Evolutionary conservation across 2,797 vertebrate species (phyloP), one percentile per base, ranked within the genome.

Genomic region (Margarornis squamiger): DNA sequence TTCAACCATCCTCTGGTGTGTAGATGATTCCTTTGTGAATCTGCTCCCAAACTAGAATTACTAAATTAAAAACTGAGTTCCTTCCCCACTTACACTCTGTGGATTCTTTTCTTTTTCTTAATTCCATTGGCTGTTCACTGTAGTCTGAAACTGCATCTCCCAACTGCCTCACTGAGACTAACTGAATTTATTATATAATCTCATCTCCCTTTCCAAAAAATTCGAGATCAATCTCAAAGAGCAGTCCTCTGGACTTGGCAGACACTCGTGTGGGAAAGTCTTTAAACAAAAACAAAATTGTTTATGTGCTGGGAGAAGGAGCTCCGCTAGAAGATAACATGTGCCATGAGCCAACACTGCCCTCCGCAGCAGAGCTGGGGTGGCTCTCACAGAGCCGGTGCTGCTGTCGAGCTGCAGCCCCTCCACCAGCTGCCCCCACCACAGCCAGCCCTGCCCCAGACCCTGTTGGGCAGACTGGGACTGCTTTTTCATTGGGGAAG

Each of bases 201-300:
- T 96, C 95, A 96, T 97, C 92, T 96, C 95, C 91, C 57, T 26
- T 96, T 98, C 97, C 97, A 98, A 97, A 97, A 97, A 97, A 91
- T 92, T 75, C 92, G 95, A 95, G 96, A 97, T 96, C 97, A 87
- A 96, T 96, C 97, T 97, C 96, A 97, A 97, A 97, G 95, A 96
- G 93, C 97, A 96, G 96, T 97, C 96, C 86, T 97, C 97, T 96
- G 94, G 97, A 98, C 97, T 98, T 98, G 98, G 98, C 98, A 98
- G 97, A 87, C 93, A 67, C 71, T 97, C 6, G 96, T 98, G 98
- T 98, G 97, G 97, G 98, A 98, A 98, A 98, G 96, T 98, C 97
- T 97, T 98, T 97, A 98, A 98, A 97, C 95, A 98, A 97, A 98
- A 98, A 96, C 97, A 98, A 98, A 98, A 98, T 97, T 98, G 98